These are phyloP conservation scores for Drosophila barbarae DNA, from an alignment of 2,888 invertebrate species.

Conservation along the genomic window DNA sequence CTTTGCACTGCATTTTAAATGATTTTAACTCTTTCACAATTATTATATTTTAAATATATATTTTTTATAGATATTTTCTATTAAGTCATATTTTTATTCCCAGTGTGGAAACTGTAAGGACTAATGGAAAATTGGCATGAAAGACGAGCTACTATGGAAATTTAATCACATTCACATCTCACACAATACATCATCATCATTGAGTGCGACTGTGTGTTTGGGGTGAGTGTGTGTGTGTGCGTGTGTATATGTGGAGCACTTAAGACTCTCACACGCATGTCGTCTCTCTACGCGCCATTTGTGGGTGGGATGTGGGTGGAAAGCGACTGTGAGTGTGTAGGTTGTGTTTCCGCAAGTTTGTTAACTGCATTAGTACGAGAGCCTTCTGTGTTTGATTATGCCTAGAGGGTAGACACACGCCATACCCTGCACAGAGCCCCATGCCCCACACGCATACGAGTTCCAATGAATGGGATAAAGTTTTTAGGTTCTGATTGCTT, in stretches of 20 bases:
- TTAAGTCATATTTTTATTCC: neutral
- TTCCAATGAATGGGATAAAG: slow-evolving; percentile 64
- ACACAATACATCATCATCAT: slow-evolving; percentile 75
- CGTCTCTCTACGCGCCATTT: slow-evolving; percentile 20
- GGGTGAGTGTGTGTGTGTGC: slow-evolving; percentile 12
- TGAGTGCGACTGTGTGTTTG: slow-evolving; percentile 44
- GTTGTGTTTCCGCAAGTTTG: slow-evolving; percentile 67
- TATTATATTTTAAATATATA: accelerated
- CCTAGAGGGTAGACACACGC: slow-evolving; percentile 56
- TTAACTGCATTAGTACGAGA: slow-evolving; percentile 73
- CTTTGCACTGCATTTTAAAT: neutral
- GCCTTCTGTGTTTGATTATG: slow-evolving; percentile 70
- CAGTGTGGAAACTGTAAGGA: slow-evolving; percentile 35
- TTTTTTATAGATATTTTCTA: neutral
- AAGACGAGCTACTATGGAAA: slow-evolving; percentile 75
- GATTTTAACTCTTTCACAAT: too few species aligned
- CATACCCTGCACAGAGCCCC: slow-evolving; percentile 16
- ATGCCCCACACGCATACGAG: neutral
- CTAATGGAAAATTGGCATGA: slow-evolving; percentile 76
- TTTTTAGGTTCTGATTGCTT: slow-evolving; percentile 76
- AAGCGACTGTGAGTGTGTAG: slow-evolving; percentile 24
- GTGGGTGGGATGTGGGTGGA: slow-evolving; percentile 17
- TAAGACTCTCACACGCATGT: slow-evolving; percentile 60
- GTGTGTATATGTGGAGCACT: slow-evolving; percentile 46
- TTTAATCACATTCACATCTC: slow-evolving; percentile 74